A percentile compares a stretch with the other conserved stretches of the same genome.
Evolutionary conservation across 1,140 invertebrate species (phyloP).

Genomic region (Oncopeltus fasciatus): DNA sequence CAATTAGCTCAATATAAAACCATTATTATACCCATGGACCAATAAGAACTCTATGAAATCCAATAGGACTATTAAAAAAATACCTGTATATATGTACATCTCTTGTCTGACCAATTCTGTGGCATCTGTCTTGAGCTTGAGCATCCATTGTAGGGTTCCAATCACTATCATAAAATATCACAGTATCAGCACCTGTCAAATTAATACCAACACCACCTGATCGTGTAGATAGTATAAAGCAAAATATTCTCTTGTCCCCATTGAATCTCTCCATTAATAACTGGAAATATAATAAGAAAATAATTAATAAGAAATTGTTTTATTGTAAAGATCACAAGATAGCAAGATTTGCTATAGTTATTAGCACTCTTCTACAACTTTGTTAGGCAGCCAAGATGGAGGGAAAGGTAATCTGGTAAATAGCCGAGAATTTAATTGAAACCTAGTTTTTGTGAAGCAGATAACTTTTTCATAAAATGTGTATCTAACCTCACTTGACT

Average conservation of each 20-base stretch:
- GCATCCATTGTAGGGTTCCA: slow-evolving; percentile 99
- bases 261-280: slow-evolving; percentile 97
- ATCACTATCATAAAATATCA: slow-evolving; percentile 99
- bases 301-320: neutral
- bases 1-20: no score
- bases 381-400: no score
- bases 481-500: no score
- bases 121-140: slow-evolving; percentile 95
- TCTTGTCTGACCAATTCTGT: slow-evolving; percentile 96
- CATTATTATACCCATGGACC: no score
- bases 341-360: no score
- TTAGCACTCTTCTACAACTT: no score
- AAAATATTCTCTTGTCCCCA: slow-evolving; percentile 85
- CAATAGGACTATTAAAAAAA: no score
- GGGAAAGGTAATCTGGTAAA: no score
- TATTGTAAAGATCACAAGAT: neutral
- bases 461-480: no score
- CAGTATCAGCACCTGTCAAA: slow-evolving; percentile 96
- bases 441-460: no score
- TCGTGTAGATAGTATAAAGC: slow-evolving; percentile 93
- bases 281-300: slow-evolving; percentile 32
- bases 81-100: slow-evolving; percentile 97
- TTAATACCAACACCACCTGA: slow-evolving; percentile 98
- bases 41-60: no score
- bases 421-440: no score